Evolutionary conservation across 2,888 invertebrate species (phyloP).

Genomic region (Cordilura impudica): DNA sequence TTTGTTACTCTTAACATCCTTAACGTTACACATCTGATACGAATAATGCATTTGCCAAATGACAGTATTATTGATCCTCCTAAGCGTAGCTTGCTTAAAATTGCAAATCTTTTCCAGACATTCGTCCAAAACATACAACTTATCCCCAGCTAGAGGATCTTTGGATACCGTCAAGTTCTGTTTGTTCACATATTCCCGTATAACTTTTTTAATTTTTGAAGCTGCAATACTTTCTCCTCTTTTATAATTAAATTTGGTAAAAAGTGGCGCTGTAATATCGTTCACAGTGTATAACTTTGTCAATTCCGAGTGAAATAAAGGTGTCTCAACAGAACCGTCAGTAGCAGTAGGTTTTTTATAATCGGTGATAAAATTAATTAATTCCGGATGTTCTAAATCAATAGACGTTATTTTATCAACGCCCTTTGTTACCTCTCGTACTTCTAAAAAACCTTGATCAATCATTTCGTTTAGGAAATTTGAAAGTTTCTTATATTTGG

Average conservation of each 20-base stretch:
- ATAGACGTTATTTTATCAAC: slow-evolving; percentile 87
- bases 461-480: slow-evolving; percentile 90
- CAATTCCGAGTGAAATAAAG: slow-evolving; percentile 75
- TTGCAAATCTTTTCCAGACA: slow-evolving; percentile 71
- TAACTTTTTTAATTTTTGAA: slow-evolving; percentile 82
- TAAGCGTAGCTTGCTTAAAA: slow-evolving; percentile 80
- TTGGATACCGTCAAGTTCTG: slow-evolving; percentile 80
- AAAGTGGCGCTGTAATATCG: slow-evolving; percentile 74
- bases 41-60: slow-evolving; percentile 82
- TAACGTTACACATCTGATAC: slow-evolving; percentile 76
- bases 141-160: slow-evolving; percentile 70
- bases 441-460: slow-evolving; percentile 81
- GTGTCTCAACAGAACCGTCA: slow-evolving; percentile 64
- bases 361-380: slow-evolving; percentile 77
- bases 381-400: slow-evolving; percentile 81
- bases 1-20: slow-evolving; percentile 81
- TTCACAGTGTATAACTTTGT: slow-evolving; percentile 75
- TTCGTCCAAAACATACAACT: slow-evolving; percentile 72
- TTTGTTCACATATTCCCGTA: slow-evolving; percentile 85
- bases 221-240: slow-evolving; percentile 82
- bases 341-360: slow-evolving; percentile 63
- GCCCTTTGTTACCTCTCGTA: slow-evolving; percentile 86
- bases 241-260: slow-evolving; percentile 77
- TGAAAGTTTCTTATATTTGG: slow-evolving; percentile 91
- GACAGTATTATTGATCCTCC: slow-evolving; percentile 83